phyloP scores from a whole-genome alignment of 2,113 vertebrate species.

The Eretmochelys imbricata region DNA sequence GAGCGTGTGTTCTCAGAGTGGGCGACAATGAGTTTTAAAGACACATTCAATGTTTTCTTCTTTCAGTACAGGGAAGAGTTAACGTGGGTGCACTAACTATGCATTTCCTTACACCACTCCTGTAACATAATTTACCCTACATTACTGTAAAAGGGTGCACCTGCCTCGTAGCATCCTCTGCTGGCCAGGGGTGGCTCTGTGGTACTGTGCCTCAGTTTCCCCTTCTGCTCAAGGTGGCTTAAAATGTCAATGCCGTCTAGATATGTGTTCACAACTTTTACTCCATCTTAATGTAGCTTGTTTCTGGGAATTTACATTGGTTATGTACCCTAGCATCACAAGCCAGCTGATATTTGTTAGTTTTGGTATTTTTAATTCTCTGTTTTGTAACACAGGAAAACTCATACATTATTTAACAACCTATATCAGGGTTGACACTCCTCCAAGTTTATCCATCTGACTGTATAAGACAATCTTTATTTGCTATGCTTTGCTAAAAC shows the following conservation, averaged over 20 bases:
- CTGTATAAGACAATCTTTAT: background rate
- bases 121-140: slow-evolving; percentile 13
- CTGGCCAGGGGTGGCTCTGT: no score
- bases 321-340: background rate
- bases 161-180: no score
- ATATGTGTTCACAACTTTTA: background rate
- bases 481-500: background rate
- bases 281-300: background rate
- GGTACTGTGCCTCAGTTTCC: no score
- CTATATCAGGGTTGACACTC: background rate
- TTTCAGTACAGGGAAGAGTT: background rate
- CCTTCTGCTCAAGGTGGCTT: no score
- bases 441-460: background rate
- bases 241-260: no score
- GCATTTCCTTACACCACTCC: background rate
- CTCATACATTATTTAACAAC: background rate
- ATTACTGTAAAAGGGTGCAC: background rate
- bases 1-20: background rate
- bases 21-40: background rate
- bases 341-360: background rate
- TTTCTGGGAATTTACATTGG: background rate
- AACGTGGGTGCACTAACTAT: background rate
- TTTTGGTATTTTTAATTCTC: background rate
- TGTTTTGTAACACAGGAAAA: background rate
- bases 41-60: background rate